A percentile compares a stretch with the other conserved stretches of the same genome.
Conservation (phyloP, 2,797 vertebrate genomes). For the Psittacula derbiana region DNA sequence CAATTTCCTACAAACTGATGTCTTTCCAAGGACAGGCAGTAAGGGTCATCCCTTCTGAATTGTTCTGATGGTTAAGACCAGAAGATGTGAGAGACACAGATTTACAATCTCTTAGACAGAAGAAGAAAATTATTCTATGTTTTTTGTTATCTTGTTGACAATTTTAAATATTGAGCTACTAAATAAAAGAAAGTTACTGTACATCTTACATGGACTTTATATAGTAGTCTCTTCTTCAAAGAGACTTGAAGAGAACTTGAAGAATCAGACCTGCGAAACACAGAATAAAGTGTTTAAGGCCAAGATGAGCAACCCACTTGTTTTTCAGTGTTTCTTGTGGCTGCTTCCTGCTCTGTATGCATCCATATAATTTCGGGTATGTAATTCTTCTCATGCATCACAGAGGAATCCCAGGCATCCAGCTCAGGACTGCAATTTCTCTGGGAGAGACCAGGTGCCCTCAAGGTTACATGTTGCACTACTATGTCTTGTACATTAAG, state of each 20-base stretch:
- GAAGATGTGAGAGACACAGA: neutral
- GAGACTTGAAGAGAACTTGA: neutral
- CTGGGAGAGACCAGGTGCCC: neutral
- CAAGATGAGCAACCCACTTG: neutral
- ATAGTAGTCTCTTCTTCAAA: neutral
- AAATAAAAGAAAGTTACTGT: neutral
- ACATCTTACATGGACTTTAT: neutral
- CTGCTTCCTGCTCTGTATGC: neutral
- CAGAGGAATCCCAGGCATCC: neutral
- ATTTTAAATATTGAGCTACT: neutral
- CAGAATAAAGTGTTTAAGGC: neutral
- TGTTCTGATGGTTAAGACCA: neutral
- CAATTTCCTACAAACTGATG: neutral
- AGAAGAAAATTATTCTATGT: neutral
- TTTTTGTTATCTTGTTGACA: neutral
- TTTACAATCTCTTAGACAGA: neutral
- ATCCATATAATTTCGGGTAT: neutral
- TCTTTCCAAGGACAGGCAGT: neutral
- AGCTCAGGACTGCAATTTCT: neutral
- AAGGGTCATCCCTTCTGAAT: neutral
- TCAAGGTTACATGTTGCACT: neutral
- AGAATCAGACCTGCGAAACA: neutral
- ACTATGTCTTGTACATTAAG: accelerated
- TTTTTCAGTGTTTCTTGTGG: neutral
- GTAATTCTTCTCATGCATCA: neutral